Conservation (phyloP, 92 coral and sea anemone species). For the Epizoanthus fatuus region DNA sequence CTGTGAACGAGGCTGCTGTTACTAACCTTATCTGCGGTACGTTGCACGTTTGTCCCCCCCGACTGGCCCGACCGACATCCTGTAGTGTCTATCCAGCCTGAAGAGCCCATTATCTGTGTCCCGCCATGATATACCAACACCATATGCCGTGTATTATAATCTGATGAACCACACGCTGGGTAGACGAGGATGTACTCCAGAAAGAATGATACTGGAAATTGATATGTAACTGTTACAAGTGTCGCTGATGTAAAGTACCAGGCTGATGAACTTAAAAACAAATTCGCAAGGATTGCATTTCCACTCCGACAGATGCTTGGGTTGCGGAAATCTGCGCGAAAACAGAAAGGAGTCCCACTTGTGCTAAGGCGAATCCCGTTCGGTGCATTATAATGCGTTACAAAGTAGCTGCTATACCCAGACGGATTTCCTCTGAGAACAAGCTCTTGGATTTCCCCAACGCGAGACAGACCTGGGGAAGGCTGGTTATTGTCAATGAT, state of each 20-base stretch:
- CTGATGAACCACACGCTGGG: constrained; percentile 61
- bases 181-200: constrained; percentile 60
- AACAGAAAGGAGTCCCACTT: constrained; percentile 68
- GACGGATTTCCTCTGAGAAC: constrained; percentile 39
- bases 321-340: background rate
- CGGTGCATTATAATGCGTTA: constrained; percentile 54
- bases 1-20: background rate
- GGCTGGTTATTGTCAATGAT: constrained; percentile 65
- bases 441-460: constrained; percentile 61
- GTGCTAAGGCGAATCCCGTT: constrained; percentile 64
- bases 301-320: constrained; percentile 7
- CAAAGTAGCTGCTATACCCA: constrained; percentile 51
- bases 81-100: constrained; percentile 65
- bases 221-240: constrained; percentile 53
- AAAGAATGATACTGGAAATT: constrained; percentile 60
- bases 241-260: constrained; percentile 60
- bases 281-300: constrained; percentile 54
- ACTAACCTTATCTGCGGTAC: constrained; percentile 63
- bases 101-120: constrained; percentile 30
- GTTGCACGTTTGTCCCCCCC: constrained; percentile 46
- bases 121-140: constrained; percentile 47
- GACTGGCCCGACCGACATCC: constrained; percentile 70
- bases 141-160: constrained; percentile 53
- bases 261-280: constrained; percentile 46
- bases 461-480: constrained; percentile 35